phyloP scores from a whole-genome alignment of 2,888 invertebrate genomes.

The Drosophila fungiperda region DNA sequence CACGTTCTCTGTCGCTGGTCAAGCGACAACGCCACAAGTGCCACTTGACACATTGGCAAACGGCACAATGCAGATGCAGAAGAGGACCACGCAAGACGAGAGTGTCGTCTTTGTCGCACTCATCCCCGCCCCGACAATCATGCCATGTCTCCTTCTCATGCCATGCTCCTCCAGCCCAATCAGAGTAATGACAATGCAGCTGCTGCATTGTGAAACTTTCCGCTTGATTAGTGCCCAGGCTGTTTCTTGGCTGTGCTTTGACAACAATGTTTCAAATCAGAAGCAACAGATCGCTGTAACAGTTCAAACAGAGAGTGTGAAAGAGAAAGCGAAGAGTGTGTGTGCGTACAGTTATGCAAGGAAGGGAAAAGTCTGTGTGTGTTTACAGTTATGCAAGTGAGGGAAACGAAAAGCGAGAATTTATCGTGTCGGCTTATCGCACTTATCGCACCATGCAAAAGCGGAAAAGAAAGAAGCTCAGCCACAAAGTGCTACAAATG shows the following conservation, averaged over 20 bases:
- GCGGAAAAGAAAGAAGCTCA: background rate
- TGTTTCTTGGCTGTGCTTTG: background rate
- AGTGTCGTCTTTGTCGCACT: background rate
- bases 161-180: background rate
- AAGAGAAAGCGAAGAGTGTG: background rate
- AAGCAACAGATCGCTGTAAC: slow-evolving; percentile 48
- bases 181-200: slow-evolving; percentile 8
- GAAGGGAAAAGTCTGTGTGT: background rate
- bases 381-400: background rate
- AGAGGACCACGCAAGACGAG: background rate
- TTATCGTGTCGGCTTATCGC: slow-evolving; percentile 15
- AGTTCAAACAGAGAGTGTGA: background rate
- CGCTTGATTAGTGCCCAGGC: slow-evolving; percentile 24
- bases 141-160: background rate
- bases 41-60: slow-evolving; percentile 55
- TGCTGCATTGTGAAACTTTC: slow-evolving; percentile 22
- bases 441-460: background rate
- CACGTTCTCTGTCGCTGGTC: slow-evolving; percentile 14
- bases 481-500: slow-evolving; percentile 3
- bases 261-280: slow-evolving; percentile 42
- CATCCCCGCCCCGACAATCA: background rate
- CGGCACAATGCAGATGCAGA: background rate
- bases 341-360: background rate
- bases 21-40: slow-evolving; percentile 53
- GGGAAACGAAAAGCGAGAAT: slow-evolving; percentile 14